phyloP scores from a whole-genome alignment of 2,797 vertebrate species.

The Emys orbicularis region DNA sequence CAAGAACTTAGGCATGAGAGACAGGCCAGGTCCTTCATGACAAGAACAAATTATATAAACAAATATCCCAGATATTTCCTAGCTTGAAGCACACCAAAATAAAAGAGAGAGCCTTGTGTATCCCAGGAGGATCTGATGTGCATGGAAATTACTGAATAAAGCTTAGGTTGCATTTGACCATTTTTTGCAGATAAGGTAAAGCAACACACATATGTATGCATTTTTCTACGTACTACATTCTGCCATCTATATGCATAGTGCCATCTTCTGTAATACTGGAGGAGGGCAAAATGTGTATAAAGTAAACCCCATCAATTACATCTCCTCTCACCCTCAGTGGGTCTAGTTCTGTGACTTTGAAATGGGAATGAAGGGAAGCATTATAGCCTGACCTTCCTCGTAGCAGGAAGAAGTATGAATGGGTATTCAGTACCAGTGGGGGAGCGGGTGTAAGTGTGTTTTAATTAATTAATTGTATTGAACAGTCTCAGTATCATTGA shows the following conservation, averaged over 20 bases:
- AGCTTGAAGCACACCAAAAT: neutral
- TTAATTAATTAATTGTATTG: slow-evolving; percentile 25
- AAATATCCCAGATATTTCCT: slow-evolving; percentile 6
- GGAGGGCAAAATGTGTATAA: neutral
- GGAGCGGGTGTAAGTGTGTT: neutral
- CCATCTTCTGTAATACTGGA: neutral
- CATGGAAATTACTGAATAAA: neutral
- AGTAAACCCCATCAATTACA: neutral
- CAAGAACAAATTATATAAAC: slow-evolving; percentile 21
- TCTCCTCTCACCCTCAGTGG: neutral
- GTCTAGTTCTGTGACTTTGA: neutral
- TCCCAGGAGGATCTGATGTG: neutral
- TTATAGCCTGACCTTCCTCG: neutral
- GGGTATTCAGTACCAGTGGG: neutral
- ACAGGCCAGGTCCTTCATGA: neutral
- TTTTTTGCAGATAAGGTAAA: neutral
- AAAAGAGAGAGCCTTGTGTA: neutral
- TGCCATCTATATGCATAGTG: neutral
- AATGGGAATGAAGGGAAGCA: neutral
- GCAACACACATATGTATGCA: neutral
- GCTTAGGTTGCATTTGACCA: slow-evolving; percentile 13
- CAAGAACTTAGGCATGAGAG: slow-evolving; percentile 12
- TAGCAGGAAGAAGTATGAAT: neutral
- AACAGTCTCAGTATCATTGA: neutral
- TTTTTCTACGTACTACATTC: neutral